Evolutionary conservation across 2,888 invertebrate species (phyloP).

Genomic region (Sacculina carcini): DNA sequence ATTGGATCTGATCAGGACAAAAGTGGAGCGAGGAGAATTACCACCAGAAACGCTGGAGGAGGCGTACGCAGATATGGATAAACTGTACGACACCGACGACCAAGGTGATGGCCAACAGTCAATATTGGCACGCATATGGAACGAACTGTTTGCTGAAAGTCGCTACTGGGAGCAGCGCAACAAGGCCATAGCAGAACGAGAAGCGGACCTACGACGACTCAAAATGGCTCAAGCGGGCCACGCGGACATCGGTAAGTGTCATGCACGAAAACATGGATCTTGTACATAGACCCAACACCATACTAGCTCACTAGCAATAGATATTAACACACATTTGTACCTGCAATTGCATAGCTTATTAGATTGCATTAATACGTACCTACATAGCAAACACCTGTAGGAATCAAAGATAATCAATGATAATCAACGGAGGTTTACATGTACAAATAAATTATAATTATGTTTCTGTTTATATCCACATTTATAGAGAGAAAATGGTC

Average conservation of each 20-base stretch:
- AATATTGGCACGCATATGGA: background rate
- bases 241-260: background rate
- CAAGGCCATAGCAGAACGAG: background rate
- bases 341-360: too few species aligned
- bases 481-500: too few species aligned
- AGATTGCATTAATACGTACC: too few species aligned
- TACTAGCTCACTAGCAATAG: too few species aligned
- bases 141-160: background rate
- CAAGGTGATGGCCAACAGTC: background rate
- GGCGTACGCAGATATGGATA: too few species aligned
- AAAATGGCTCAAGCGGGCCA: background rate
- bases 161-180: background rate
- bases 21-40: constrained; percentile 1
- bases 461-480: too few species aligned
- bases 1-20: too few species aligned
- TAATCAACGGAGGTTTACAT: too few species aligned
- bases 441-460: too few species aligned
- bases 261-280: constrained; percentile 8
- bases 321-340: too few species aligned
- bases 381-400: too few species aligned
- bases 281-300: constrained; percentile 5
- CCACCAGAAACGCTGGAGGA: background rate
- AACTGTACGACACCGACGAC: background rate
- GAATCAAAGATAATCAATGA: too few species aligned
- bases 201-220: background rate